Evolutionary conservation across 30 jellyfish, hydroid and myxozoan genomes (phyloP).

Genomic region (Hydra vulgaris): DNA sequence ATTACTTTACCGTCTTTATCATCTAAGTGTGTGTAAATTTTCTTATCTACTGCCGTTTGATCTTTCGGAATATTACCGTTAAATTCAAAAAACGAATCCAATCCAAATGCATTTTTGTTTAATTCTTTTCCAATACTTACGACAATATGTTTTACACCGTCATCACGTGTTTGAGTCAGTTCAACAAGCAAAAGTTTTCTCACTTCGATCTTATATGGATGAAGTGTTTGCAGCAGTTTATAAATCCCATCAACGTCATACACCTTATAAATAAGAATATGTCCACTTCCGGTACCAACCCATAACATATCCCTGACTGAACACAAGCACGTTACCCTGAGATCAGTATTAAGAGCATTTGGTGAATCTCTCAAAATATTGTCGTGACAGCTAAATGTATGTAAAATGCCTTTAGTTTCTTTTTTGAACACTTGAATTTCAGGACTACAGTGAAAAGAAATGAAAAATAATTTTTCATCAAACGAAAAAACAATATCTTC

Average conservation of each 20-base stretch:
- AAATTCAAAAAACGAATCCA: not conserved
- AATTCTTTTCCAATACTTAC: not conserved
- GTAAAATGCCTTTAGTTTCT: slow-evolving; percentile 21
- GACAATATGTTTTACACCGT: not conserved
- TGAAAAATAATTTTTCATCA: slow-evolving; percentile 33
- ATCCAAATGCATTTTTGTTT: not conserved
- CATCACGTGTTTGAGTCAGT: not conserved
- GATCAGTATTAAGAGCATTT: slow-evolving; percentile 42
- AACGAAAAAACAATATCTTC: slow-evolving; percentile 28
- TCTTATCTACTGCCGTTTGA: not conserved
- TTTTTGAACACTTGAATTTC: slow-evolving; percentile 8
- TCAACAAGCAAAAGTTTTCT: not conserved
- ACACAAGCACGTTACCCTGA: slow-evolving; percentile 57
- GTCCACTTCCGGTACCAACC: slow-evolving; percentile 98
- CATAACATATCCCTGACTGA: slow-evolving; percentile 54
- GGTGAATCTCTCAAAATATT: slow-evolving; percentile 31
- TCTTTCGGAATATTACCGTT: not conserved
- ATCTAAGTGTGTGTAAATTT: not conserved
- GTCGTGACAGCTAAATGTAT: slow-evolving; percentile 38
- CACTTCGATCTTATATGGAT: not conserved
- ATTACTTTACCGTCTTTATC: not conserved
- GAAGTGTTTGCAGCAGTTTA: not conserved
- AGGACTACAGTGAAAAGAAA: slow-evolving; percentile 44
- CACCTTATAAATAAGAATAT: slow-evolving; percentile 37
- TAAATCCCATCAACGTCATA: not conserved